Evolutionary conservation across 2,888 invertebrate genomes (phyloP).

Genomic region (Sarcophaga variegata): DNA sequence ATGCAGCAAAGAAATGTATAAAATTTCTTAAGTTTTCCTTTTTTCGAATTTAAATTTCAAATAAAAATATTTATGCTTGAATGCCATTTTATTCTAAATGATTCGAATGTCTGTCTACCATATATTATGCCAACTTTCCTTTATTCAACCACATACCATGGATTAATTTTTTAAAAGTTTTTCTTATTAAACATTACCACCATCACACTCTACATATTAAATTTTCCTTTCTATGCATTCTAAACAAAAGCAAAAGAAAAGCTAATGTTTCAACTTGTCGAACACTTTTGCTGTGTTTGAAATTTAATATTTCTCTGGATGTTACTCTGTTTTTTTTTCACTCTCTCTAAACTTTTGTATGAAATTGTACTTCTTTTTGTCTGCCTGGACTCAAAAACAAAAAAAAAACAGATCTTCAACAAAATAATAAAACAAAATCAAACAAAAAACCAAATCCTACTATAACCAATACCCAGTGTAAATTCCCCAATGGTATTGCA

Average conservation of each 20-base stretch:
- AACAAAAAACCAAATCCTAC: not conserved
- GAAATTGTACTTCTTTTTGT: slow-evolving; percentile 2
- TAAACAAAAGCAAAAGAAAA: not conserved
- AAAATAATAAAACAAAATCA: not conserved
- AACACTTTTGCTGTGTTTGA: not conserved
- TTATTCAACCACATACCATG: too few species aligned
- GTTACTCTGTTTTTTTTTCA: not conserved
- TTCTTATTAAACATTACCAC: not conserved
- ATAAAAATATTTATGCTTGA: too few species aligned
- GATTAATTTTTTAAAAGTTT: not conserved
- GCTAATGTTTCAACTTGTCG: not conserved
- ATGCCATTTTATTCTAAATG: too few species aligned
- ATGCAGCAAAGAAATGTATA: too few species aligned
- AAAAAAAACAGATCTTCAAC: too few species aligned
- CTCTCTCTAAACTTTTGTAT: not conserved
- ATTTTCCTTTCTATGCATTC: not conserved
- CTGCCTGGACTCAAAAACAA: not conserved
- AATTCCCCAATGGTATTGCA: slow-evolving; percentile 18
- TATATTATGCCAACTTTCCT: too few species aligned
- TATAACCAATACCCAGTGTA: not conserved
- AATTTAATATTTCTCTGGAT: slow-evolving; percentile 8
- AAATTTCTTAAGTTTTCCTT: too few species aligned
- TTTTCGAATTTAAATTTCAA: too few species aligned
- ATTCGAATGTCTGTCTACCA: too few species aligned
- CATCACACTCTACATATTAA: not conserved